Evolutionary conservation across 1,140 invertebrate species (phyloP), one percentile per base, ranked within the genome.

Genomic region (Neoseiulus cucumeris): DNA sequence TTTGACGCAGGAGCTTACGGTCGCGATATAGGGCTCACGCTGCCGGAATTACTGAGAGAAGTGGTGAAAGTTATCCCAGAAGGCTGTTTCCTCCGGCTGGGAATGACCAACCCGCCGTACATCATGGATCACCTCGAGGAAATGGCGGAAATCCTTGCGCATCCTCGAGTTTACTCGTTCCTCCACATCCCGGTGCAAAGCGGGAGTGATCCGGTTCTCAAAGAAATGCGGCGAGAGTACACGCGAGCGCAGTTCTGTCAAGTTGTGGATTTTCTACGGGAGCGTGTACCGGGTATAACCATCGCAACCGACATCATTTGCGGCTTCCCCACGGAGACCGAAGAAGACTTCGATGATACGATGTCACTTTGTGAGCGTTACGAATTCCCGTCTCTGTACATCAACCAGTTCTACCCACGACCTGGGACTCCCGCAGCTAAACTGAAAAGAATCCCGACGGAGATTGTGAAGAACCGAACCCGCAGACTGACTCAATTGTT

Each of bases 101-200:
- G 92, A 14, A 97, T 96, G 93, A 96, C 92, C 1, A 97, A 98
- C 81, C 94, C 95, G 0, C 95, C 95, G 0, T 98, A 98, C 73
- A 97, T 98, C 67, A 74, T 96, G 29, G 90, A 97, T 72, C 89
- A 97, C 77, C 76, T 98, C 2, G 84, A 89, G 73, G 88, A 92
- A 74, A 91, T 98, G 64, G 84, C 89, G 0, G 82, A 86, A 72
- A 90, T 98, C 69, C 78, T 98, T 70, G 79, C 81, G 42, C 88
- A 96, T 76, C 88, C 89, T 0, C 75, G 87, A 66, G 91, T 98
- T 0, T 98, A 98, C 73, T 76, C 87, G 65, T 98, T 98, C 73
- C 81, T 98, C 0, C 95, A 98, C 75, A 85, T 98, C 25, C 95
- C 95, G 0, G 92, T 98, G 0, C 95, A 98, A 77, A 89, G 90